Conservation (phyloP, 2,113 vertebrate species). For the Microtus montanus region DNA sequence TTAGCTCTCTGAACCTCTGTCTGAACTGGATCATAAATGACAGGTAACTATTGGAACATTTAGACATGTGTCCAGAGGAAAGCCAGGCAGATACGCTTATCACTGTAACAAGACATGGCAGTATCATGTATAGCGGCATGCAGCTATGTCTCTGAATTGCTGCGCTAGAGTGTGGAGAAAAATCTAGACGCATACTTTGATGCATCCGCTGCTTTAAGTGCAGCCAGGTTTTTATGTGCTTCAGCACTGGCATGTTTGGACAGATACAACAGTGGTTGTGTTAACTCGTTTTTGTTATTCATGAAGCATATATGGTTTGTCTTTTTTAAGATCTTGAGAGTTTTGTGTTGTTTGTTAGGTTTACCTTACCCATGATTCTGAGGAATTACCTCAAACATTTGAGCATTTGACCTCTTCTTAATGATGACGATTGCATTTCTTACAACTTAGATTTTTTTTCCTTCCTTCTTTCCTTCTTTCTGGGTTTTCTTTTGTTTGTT, state of each 20-base stretch:
- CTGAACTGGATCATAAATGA: conserved; percentile 99
- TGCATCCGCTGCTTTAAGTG: neutral
- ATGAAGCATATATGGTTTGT: conserved; percentile 6
- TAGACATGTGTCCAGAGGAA: conserved; percentile 50
- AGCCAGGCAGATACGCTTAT: conserved; percentile 18
- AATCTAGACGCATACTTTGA: neutral
- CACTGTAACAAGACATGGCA: neutral
- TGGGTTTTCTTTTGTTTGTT: no score
- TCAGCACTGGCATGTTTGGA: neutral
- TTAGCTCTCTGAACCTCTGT: conserved; percentile 98
- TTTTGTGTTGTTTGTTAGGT: conserved; percentile 34
- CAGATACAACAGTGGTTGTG: neutral
- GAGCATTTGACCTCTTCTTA: conserved; percentile 12
- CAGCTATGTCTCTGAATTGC: neutral
- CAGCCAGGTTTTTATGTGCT: neutral
- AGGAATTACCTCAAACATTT: conserved; percentile 22
- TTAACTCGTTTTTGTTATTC: neutral
- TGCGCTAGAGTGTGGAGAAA: conserved; percentile 20
- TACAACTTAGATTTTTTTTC: neutral
- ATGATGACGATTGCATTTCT: neutral
- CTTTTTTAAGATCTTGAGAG: neutral
- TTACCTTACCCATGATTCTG: conserved; percentile 39
- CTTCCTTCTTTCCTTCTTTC: no score
- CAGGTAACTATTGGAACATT: conserved; percentile 87
- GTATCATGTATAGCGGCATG: conserved; percentile 18